Percentiles rank a stretch among this genome's conserved stretches.
Evolutionary conservation across 2,888 invertebrate species (phyloP).

Genomic region (Aleiodes alternator): DNA sequence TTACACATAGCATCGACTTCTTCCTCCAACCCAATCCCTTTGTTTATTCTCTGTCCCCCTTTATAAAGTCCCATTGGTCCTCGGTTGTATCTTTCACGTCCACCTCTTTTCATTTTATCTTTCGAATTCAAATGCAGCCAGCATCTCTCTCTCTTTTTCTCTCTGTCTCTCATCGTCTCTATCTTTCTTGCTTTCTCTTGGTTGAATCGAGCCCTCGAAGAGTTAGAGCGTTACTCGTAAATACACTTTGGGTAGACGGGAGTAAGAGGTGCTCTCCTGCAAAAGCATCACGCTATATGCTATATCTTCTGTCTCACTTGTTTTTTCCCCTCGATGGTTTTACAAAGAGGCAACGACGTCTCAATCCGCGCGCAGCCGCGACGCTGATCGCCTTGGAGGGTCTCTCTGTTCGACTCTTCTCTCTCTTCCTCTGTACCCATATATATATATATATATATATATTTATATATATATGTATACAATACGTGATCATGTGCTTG

Average conservation of each 20-base stretch:
- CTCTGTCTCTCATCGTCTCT: conserved; percentile 14
- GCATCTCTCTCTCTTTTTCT: conserved; percentile 21
- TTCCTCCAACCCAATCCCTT: conserved; percentile 29
- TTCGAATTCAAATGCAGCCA: conserved; percentile 47
- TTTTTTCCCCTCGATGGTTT: conserved; percentile 51
- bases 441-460: conserved; percentile 11
- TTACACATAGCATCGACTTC: conserved; percentile 34
- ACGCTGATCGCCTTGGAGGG: conserved; percentile 68
- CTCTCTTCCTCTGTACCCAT: conserved; percentile 46
- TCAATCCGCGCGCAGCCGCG: conserved; percentile 66
- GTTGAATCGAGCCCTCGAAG: conserved; percentile 36
- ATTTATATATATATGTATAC: conserved; percentile 10
- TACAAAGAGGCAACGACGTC: conserved; percentile 75
- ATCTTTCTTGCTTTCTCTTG: conserved; percentile 3
- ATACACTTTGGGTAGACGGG: conserved; percentile 69
- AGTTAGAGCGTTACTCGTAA: conserved; percentile 73
- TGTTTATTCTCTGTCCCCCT: conserved; percentile 41
- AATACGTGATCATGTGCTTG: neutral
- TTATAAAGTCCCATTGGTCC: conserved; percentile 36
- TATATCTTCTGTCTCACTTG: conserved; percentile 4
- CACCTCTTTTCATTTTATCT: conserved; percentile 48
- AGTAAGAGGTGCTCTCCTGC: conserved; percentile 44
- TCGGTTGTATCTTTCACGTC: conserved; percentile 40
- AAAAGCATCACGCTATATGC: conserved; percentile 65
- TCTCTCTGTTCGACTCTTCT: conserved; percentile 52